phyloP scores from a whole-genome alignment of 1,140 invertebrate species.

The Hylaeus volcanicus region DNA sequence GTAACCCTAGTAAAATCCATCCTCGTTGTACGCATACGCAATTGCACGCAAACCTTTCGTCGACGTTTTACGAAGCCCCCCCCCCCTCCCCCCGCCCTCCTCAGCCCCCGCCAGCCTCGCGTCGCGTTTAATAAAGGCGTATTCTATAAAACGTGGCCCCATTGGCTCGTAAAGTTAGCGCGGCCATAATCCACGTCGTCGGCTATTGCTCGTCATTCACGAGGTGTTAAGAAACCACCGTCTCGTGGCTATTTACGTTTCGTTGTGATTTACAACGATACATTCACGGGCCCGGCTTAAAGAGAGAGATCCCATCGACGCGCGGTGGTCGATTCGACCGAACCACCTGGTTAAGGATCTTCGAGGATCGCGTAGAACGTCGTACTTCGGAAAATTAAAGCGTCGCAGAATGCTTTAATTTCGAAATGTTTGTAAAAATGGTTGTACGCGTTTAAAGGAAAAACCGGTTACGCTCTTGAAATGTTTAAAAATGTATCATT shows the following conservation, averaged over 20 bases:
- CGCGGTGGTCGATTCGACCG: too few relatives aligned
- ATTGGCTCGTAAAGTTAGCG: conserved; percentile 38
- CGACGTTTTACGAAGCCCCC: neutral
- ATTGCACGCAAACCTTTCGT: neutral
- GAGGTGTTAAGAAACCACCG: conserved; percentile 72
- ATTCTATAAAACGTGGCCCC: conserved; percentile 1
- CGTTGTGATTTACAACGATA: conserved; percentile 19
- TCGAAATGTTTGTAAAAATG: too few relatives aligned
- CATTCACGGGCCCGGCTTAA: neutral
- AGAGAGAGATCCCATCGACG: conserved; percentile 21
- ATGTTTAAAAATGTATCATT: too few relatives aligned
- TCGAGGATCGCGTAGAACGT: too few relatives aligned
- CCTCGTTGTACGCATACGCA: neutral
- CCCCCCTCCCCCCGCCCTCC: neutral
- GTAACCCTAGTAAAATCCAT: conserved; percentile 16
- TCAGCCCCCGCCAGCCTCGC: neutral
- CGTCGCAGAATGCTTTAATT: too few relatives aligned
- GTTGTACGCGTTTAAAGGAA: too few relatives aligned
- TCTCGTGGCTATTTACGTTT: conserved; percentile 41
- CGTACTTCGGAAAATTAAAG: too few relatives aligned
- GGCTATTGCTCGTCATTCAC: conserved; percentile 55
- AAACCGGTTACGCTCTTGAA: too few relatives aligned
- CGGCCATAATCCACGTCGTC: conserved; percentile 25
- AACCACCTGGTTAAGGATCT: too few relatives aligned
- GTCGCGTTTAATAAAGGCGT: neutral